Evolutionary conservation across 2,113 vertebrate genomes (phyloP).

Genomic region (Macquaria ambigua): DNA sequence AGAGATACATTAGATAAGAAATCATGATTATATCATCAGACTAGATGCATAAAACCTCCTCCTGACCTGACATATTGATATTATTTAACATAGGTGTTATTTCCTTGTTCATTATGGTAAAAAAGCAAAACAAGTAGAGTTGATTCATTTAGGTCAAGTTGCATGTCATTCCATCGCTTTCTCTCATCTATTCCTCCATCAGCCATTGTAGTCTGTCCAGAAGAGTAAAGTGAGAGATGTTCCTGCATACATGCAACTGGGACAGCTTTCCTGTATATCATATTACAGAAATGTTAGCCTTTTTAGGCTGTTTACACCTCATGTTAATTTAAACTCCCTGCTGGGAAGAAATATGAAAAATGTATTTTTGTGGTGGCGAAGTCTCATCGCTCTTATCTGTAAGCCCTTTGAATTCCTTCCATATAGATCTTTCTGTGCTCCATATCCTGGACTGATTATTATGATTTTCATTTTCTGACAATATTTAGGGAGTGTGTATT

Average conservation of each 20-base stretch:
- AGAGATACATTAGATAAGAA: background rate
- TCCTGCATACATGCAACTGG: background rate
- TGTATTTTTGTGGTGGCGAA: background rate
- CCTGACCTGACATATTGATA: background rate
- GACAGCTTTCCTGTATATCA: constrained; percentile 2
- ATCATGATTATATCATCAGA: background rate
- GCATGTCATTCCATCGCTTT: background rate
- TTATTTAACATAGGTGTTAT: background rate
- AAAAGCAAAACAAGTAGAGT: background rate
- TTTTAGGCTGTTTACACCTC: background rate
- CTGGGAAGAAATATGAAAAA: too few relatives aligned
- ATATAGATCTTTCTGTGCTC: background rate
- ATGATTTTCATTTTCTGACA: background rate
- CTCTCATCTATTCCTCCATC: background rate
- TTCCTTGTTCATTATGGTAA: background rate
- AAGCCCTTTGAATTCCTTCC: background rate
- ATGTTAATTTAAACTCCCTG: background rate
- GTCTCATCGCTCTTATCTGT: background rate
- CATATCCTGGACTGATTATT: too few relatives aligned
- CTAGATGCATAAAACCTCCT: background rate
- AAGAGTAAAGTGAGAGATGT: constrained; percentile 18
- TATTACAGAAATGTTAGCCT: background rate
- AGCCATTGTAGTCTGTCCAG: background rate
- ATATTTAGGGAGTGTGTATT: background rate
- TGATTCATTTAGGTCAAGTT: constrained; percentile 3